phyloP scores from a whole-genome alignment of 2,113 vertebrate species.

The Pseudorhombus dupliciocellatus region DNA sequence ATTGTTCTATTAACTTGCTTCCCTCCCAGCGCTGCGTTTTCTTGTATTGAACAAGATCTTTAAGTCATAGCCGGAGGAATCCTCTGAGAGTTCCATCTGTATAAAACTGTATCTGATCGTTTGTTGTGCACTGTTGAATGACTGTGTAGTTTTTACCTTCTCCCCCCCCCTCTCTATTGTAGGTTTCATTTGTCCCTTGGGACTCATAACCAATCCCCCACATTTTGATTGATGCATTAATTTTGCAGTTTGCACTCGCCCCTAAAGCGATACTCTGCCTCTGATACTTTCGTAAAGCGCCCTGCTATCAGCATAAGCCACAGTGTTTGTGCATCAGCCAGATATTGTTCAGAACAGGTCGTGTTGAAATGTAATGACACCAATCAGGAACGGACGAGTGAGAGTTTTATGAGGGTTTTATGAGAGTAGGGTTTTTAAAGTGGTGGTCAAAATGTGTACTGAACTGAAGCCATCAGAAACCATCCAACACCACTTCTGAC shows the following conservation, averaged over 20 bases:
- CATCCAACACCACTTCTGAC: constrained; percentile 13
- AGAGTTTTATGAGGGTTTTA: constrained; percentile 36
- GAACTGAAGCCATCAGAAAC: constrained; percentile 21
- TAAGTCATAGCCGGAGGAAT: constrained; percentile 49
- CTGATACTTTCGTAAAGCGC: constrained; percentile 42
- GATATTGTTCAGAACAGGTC: constrained; percentile 66
- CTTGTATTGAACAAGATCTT: constrained; percentile 41
- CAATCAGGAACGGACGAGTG: constrained; percentile 27
- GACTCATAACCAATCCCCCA: constrained; percentile 62
- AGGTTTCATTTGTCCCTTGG: constrained; percentile 64
- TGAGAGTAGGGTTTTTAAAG: constrained; percentile 15
- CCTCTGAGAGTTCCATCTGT: constrained; percentile 52
- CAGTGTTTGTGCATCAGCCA: constrained; percentile 35
- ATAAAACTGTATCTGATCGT: constrained; percentile 47
- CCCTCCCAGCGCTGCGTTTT: background rate
- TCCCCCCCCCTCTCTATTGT: constrained; percentile 39
- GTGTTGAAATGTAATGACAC: constrained; percentile 44
- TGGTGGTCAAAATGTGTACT: constrained; percentile 10
- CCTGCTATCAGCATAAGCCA: constrained; percentile 58
- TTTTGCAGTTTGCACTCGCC: constrained; percentile 51
- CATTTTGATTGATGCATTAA: constrained; percentile 70
- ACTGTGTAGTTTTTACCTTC: constrained; percentile 39
- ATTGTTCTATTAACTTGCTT: constrained; percentile 28
- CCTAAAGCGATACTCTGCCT: constrained; percentile 59
- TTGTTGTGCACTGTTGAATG: constrained; percentile 50